phyloP scores from a whole-genome alignment of 2,797 vertebrate species.

The Pangasius djambal region DNA sequence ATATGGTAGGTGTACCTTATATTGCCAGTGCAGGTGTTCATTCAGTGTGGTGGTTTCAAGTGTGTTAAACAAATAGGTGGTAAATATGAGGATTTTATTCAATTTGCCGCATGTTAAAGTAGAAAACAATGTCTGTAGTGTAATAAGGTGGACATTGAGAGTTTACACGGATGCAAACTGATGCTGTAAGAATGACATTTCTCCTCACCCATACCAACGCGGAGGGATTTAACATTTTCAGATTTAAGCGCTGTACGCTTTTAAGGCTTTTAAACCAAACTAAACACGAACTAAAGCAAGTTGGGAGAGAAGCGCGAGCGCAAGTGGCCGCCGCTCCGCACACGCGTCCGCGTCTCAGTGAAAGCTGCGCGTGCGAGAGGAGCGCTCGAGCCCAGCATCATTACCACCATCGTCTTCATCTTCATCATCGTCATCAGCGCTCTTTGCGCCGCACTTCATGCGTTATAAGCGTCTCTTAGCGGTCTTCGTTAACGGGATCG shows the following conservation, averaged over 20 bases:
- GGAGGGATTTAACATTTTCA: not conserved
- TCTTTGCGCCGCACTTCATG: not conserved
- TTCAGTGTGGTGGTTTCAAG: not conserved
- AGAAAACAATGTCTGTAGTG: not conserved
- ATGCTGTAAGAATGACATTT: not conserved
- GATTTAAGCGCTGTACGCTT: not conserved
- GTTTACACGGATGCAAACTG: not conserved
- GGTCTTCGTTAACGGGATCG: not conserved
- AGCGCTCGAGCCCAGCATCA: not conserved
- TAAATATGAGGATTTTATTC: not conserved
- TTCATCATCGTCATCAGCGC: not conserved
- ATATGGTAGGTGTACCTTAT: not conserved
- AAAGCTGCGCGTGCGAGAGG: not conserved
- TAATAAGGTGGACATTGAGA: not conserved
- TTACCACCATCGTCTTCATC: not conserved
- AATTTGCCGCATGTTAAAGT: not conserved
- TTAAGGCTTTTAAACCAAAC: too few relatives aligned
- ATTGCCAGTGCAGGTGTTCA: not conserved
- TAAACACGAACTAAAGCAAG: not conserved
- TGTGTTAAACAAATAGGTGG: not conserved
- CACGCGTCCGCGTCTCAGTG: not conserved
- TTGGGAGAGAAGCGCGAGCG: not conserved
- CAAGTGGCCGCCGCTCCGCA: too few relatives aligned
- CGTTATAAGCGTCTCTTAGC: not conserved
- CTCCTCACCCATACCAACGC: not conserved